Evolutionary conservation across 2,888 invertebrate genomes (phyloP), one percentile per base, ranked within the genome.

Genomic region (Sphaerophoria rueppellii): DNA sequence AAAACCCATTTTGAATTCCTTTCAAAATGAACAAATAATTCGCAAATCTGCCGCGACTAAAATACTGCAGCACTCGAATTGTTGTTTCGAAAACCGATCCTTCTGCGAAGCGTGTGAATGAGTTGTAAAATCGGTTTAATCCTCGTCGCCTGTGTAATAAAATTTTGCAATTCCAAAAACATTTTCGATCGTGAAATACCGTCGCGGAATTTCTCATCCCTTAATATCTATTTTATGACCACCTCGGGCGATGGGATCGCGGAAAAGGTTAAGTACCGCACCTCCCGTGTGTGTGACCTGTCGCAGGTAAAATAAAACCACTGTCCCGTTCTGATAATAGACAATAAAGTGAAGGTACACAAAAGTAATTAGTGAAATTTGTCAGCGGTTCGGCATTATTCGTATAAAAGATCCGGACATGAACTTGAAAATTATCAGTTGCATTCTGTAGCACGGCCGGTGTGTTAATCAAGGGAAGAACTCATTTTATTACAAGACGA

Each of bases 401-500:
- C 4, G 14, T 82, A 82, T 82, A 79, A 58, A 82, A 79, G 74
- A 34, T 7, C 50, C 6, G 35, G n/a, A 69, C 12, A 35, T 55
- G 9, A 32, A 14, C 9, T 6, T 24, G 6, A 16, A 71, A 37
- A 16, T 52, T 37, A 82, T 74, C 79, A 82, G 79, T 79, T 63
- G 58, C 46, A 46, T 7, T 52, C 63, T 35, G 37, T 0, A 46
- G 16, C n/a, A 46, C 54, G 48, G 52, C 12, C 63, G 69, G 74
- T 63, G 43, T 16, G 37, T 16, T 4, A 6, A 4, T 43, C 9
- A 43, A 52, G 37, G 4, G 9, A 9, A 24, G n/a, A 32, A 12
- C 16, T 57, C 54, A 54, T 50, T 37, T 34, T 82, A 90, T 91
- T 91, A 89, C 90, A 89, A 87, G 90, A 87, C 88, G 88, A 89